Evolutionary conservation across 2,113 vertebrate species (phyloP), one percentile per base, ranked within the genome.

Genomic region (Vicugna pacos): DNA sequence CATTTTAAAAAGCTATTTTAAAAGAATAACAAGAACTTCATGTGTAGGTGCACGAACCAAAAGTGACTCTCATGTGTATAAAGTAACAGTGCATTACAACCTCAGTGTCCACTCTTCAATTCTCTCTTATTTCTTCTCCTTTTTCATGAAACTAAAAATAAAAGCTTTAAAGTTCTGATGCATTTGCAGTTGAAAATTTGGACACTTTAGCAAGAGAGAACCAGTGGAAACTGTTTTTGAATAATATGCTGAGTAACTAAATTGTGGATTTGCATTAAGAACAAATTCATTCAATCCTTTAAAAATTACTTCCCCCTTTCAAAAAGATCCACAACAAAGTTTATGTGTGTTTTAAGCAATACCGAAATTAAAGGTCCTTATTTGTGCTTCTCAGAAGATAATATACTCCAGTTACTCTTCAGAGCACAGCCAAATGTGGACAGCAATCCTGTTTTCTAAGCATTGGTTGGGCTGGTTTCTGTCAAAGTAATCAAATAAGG

Each of bases 401-500:
- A 20, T n/a, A 17, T 28, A 14, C 70, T 81, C 54, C 54, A 11
- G 38, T 72, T 92, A 38, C 12, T 70, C 11, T 52, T 84, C 56
- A 91, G 54, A 92, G 72, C 28, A 62, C 65, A 93, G 79, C 20
- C 64, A 50, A 77, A 77, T n/a, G 10, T 9, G 88, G 42, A 52
- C 11, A 75, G 62, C 54, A 62, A n/a, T 64, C 22, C 20, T 72
- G 14, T 84, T 83, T 77, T 89, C 69, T 85, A 77, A 54, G 3
- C 9, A 52, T 72, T 75, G 15, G n/a, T 17, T n/a, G 60, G 26
- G 17, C 83, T 97, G 94, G 28, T 52, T 96, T 96, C 89, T 97
- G 62, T 94, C 93, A 95, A 62, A 79, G 46, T 93, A 89, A 96
- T 97, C 62, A 96, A 72, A 94, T 96, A 52, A 69, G 24, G 24